phyloP scores from a whole-genome alignment of 2,888 invertebrate species.

The Agelastica alni region DNA sequence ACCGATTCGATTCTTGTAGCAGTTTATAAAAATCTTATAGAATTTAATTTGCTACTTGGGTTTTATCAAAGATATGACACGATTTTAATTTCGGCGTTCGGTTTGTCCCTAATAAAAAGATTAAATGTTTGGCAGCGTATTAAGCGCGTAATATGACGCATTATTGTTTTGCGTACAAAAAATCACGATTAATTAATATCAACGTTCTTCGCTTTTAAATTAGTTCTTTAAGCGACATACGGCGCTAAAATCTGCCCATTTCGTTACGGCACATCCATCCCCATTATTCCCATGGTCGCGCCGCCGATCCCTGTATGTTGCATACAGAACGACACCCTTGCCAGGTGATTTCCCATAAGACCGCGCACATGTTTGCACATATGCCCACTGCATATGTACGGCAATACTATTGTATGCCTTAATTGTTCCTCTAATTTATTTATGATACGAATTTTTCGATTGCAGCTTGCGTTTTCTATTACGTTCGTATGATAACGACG shows the following conservation, averaged over 20 bases:
- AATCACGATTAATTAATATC: neutral
- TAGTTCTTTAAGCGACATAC: neutral
- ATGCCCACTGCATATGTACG: slow-evolving; percentile 52
- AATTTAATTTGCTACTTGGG: too few species aligned
- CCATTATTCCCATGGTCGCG: slow-evolving; percentile 48
- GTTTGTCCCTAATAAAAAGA: too few species aligned
- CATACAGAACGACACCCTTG: slow-evolving; percentile 32
- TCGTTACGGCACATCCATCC: slow-evolving; percentile 8
- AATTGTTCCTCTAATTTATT: slow-evolving; percentile 58
- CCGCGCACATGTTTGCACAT: slow-evolving; percentile 59
- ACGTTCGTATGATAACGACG: neutral
- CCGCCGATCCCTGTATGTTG: slow-evolving; percentile 8
- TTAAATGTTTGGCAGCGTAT: too few species aligned
- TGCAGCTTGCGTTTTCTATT: slow-evolving; percentile 46
- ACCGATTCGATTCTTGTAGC: too few species aligned
- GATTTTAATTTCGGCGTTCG: too few species aligned
- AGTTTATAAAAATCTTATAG: too few species aligned
- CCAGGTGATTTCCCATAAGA: slow-evolving; percentile 60
- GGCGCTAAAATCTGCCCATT: slow-evolving; percentile 3
- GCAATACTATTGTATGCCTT: slow-evolving; percentile 50
- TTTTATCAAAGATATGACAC: too few species aligned
- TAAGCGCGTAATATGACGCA: too few species aligned
- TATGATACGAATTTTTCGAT: slow-evolving; percentile 52
- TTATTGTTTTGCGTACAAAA: too few species aligned
- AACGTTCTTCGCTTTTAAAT: neutral